phyloP scores from a whole-genome alignment of 2,797 vertebrate species.

The Lateolabrax maculatus region DNA sequence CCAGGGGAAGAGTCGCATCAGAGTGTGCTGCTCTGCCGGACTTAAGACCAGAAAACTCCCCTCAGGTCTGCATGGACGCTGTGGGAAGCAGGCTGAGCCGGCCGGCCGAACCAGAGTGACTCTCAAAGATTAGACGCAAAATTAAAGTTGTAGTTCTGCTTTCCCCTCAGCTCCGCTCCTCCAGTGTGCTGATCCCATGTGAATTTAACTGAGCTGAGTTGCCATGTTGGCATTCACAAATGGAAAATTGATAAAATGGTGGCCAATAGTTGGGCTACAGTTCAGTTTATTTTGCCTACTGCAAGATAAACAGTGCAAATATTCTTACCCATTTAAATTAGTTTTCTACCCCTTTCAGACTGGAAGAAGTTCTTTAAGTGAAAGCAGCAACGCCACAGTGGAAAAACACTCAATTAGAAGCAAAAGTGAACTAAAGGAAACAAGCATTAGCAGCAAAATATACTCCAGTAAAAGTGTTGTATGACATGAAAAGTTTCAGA shows the following conservation, averaged over 20 bases:
- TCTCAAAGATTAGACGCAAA: not conserved
- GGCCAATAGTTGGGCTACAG: not conserved
- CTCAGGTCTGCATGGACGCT: not conserved
- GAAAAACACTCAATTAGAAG: not conserved
- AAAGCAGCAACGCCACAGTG: no score
- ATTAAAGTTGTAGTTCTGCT: constrained; percentile 11
- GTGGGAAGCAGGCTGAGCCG: not conserved
- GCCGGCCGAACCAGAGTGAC: constrained; percentile 2
- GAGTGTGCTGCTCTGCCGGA: not conserved
- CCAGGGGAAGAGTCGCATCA: constrained; percentile 41
- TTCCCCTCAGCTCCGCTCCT: not conserved
- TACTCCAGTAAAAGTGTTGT: not conserved
- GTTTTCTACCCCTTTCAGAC: not conserved
- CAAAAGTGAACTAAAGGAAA: not conserved
- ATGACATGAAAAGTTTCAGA: not conserved
- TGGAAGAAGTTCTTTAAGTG: not conserved
- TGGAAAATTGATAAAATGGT: constrained; percentile 10
- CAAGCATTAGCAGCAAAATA: not conserved
- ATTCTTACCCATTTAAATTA: not conserved
- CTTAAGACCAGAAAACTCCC: not conserved
- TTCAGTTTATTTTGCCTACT: not conserved
- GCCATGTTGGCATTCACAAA: not conserved
- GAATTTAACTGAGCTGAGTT: not conserved
- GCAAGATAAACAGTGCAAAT: not conserved
- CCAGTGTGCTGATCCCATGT: not conserved